Evolutionary conservation across 2,797 vertebrate species (phyloP), one percentile per base, ranked within the genome.

Genomic region (Brachyalestes nurse): DNA sequence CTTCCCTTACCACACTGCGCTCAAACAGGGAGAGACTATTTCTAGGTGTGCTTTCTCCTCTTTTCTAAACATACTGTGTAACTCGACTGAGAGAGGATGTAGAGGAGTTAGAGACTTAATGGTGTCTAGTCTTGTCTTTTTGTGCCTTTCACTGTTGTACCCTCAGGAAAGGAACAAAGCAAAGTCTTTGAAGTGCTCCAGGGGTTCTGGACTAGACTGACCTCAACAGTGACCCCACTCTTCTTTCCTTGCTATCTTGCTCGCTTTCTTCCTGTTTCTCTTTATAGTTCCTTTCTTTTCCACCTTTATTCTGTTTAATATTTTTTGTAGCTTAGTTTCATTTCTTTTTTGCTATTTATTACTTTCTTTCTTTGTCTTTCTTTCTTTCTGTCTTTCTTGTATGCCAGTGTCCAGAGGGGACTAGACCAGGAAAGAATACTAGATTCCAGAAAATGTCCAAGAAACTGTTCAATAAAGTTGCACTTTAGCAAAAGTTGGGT

Each of bases 321-420:
- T 10, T 21, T 23, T 23, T 58, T 23, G 57, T 21, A 28, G 28
- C 28, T 58, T 23, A n/a, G 4, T 58, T 58, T 23, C 57, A 17
- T 58, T 17, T 21, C 5, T 58, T 17, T 58, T 23, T 1, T 21
- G 0, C 23, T 58, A 23, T 58, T 9, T 58, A 9, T 58, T 19
- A 1, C 16, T 28, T 65, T 19, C 7, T 19, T 1, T 38, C 1
- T 19, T n/a, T 19, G 47, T 49, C 38, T 19, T 42, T 38, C 28
- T 10, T 65, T 65, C 7, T 9, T 42, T 16, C 5, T 40, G 9
- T 40, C 1, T 12, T 12, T 40, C 13, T 62, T n/a, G n/a, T 6
- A 6, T 77, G 83, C 60, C 79, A 60, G 57, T 73, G 66, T 75
- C 74, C 17, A 19, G 23, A 9, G 17, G 55, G 70, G 3, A 25